phyloP scores from a whole-genome alignment of 2,797 vertebrate genomes.

The Hippocampus kuda region DNA sequence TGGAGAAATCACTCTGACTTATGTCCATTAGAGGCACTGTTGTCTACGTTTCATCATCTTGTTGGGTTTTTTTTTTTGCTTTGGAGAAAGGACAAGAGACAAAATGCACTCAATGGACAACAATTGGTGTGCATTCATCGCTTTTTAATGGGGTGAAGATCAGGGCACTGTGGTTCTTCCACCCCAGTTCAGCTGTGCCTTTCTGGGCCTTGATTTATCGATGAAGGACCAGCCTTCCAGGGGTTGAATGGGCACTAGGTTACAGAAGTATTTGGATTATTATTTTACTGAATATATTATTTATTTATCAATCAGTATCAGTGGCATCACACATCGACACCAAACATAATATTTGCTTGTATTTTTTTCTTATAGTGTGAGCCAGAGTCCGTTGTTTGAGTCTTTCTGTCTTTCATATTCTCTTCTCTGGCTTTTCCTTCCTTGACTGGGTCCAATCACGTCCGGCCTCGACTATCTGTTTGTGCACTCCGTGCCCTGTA shows the following conservation, averaged over 20 bases:
- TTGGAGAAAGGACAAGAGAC: neutral
- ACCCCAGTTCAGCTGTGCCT: neutral
- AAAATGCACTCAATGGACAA: neutral
- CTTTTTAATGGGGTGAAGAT: neutral
- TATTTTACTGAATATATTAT: no score
- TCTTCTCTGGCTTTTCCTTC: conserved; percentile 28
- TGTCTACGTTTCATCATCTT: conserved; percentile 22
- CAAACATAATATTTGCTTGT: no score
- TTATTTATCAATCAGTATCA: no score
- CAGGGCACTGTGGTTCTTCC: neutral
- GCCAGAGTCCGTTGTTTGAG: conserved; percentile 17
- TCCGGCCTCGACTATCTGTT: conserved; percentile 19
- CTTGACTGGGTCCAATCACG: conserved; percentile 33
- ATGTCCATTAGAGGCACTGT: conserved; percentile 34
- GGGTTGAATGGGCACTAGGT: neutral
- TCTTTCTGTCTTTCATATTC: conserved; percentile 15
- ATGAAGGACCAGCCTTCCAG: neutral
- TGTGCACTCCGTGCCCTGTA: conserved; percentile 35
- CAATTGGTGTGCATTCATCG: neutral
- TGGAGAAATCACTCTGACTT: neutral
- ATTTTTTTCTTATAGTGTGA: conserved; percentile 26
- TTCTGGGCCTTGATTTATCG: neutral
- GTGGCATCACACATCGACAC: no score
- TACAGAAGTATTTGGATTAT: neutral
- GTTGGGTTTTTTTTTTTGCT: no score